These are phyloP conservation scores for Drosophila biarmipes DNA, from an alignment of 1,140 invertebrate genomes.

Conservation along the genomic window DNA sequence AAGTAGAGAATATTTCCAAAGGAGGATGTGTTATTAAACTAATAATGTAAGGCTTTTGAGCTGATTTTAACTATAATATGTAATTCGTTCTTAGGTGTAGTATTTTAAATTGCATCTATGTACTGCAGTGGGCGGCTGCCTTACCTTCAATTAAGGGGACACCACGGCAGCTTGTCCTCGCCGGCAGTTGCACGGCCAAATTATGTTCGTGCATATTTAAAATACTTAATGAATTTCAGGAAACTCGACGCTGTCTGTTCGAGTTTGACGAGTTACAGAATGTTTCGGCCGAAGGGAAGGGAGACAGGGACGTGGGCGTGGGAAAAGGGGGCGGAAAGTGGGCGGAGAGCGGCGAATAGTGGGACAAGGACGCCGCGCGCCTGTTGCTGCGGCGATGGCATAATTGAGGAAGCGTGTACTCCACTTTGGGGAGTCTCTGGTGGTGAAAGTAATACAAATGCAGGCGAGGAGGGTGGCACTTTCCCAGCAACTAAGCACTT, in stretches of 20 bases:
- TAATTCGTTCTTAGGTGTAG: no score
- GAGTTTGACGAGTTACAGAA: slow-evolving; percentile 3
- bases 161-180: slow-evolving; percentile 5
- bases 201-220: slow-evolving; percentile 42
- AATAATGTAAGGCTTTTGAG: no score
- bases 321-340: neutral
- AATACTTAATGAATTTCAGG: slow-evolving; percentile 30
- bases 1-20: no score
- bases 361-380: slow-evolving; percentile 6
- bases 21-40: no score
- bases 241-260: slow-evolving; percentile 24
- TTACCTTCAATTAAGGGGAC: slow-evolving; percentile 17
- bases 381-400: slow-evolving; percentile 11
- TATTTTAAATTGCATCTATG: no score
- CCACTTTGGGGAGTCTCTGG: slow-evolving; percentile 4
- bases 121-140: no score
- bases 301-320: no score
- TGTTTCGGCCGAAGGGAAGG: neutral
- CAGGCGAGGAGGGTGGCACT: neutral
- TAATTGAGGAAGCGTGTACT: slow-evolving; percentile 13
- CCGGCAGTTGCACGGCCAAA: slow-evolving; percentile 9
- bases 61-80: no score
- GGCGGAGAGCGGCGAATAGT: neutral
- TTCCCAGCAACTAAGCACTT: neutral
- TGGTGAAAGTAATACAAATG: neutral